Base-by-base conservation (phyloP, 2,113 vertebrate genomes). In the Cottus gobio region DNA sequence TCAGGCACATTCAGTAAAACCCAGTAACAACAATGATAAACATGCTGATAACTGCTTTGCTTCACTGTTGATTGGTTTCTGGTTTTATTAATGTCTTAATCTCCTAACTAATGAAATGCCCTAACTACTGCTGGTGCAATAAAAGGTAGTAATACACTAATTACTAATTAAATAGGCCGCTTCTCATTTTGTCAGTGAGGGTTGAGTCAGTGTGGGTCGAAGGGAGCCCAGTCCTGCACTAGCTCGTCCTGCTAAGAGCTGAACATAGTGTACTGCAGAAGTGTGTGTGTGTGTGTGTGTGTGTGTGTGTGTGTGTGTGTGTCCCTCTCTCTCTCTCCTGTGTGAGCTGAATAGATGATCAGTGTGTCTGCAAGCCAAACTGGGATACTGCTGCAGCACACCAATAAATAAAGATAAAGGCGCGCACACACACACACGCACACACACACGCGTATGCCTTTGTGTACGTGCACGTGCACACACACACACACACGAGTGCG, bases 301-400 rank as follows among this genome's bases (percentile, higher is more conserved):
- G n/a, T n/a, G n/a, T n/a, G n/a, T n/a, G n/a, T n/a, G 60, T 10
- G 37, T 4, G 63, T 13, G 37, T 46, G 70, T 61, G n/a, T n/a
- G n/a, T n/a, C n/a, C n/a, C 37, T 37, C 9, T 39, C 39, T 39
- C 39, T 39, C 39, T 42, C 39, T 42, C 39, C 13, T 76, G 77
- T 89, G 86, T 90, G 85, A 89, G 88, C 84, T 85, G 80, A 89
- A 93, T 90, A 87, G 75, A 85, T 91, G 85, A 90, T 91, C 84
- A 87, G 80, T 77, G 73, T 83, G 88, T 89, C 84, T 85, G 66
- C 20, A 24, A 89, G 82, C 69, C 77, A 82, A 86, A 85, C 75
- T 75, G 22, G 72, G 86, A 77, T 84, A 65, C 79, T 69, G 80
- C 86, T 79, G 88, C 89, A 83, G 82, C 77, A 82, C 79, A 84